These are phyloP conservation scores for Pterostichus niger DNA, from an alignment of 2,888 invertebrate genomes.

Conservation along the genomic window DNA sequence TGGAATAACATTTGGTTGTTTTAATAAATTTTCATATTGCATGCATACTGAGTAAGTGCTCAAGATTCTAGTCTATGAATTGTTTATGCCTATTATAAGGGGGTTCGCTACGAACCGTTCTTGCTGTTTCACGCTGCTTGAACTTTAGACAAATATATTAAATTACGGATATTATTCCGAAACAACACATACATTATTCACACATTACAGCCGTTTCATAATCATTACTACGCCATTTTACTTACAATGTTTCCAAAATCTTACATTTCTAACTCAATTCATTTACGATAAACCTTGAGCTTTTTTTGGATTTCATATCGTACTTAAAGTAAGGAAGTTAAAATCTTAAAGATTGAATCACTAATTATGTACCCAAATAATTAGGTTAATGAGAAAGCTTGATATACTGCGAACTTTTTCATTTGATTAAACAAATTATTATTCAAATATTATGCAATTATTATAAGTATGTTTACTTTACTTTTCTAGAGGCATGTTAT, in stretches of 20 bases:
- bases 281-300: too few relatives aligned
- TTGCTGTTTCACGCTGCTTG: slow-evolving; percentile 41
- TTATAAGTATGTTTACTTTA: too few relatives aligned
- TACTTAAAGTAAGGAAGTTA: too few relatives aligned
- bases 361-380: too few relatives aligned
- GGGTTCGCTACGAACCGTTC: slow-evolving; percentile 12
- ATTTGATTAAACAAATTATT: too few relatives aligned
- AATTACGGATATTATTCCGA: slow-evolving; percentile 38
- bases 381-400: too few relatives aligned
- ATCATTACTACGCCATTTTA: neutral
- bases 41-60: slow-evolving; percentile 64
- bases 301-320: too few relatives aligned
- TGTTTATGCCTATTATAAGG: slow-evolving; percentile 54
- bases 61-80: slow-evolving; percentile 60
- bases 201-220: slow-evolving; percentile 10
- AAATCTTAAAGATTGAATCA: too few relatives aligned
- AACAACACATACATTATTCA: slow-evolving; percentile 34
- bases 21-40: slow-evolving; percentile 66
- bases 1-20: slow-evolving; percentile 65
- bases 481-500: too few relatives aligned
- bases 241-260: neutral
- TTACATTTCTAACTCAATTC: too few relatives aligned
- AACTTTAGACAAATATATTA: slow-evolving; percentile 52
- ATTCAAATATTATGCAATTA: too few relatives aligned
- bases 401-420: too few relatives aligned